Evolutionary conservation across 2,797 vertebrate genomes (phyloP), one percentile per base, ranked within the genome.

Genomic region (Chiroxiphia lanceolata): DNA sequence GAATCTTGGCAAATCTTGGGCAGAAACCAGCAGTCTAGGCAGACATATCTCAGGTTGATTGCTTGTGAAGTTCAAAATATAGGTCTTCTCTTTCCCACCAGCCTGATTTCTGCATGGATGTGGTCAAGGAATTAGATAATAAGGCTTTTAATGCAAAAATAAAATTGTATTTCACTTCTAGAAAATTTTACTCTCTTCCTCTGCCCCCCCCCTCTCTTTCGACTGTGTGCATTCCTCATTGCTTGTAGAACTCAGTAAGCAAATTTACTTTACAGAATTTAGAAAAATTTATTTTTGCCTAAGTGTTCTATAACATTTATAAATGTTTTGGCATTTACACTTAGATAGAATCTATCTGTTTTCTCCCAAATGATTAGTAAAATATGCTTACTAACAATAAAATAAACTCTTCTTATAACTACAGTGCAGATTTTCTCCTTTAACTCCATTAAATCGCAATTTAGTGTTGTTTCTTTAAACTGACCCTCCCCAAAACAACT

Each of bases 401-500:
- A 82, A 68, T 42, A 70, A 79, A 45, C n/a, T 78, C 54, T 77
- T 57, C 25, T 72, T 42, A 17, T 34, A 77, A 50, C 20, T 90
- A 47, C 15, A 60, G 5, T 50, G 63, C 23, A 74, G 14, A 34
- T n/a, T 82, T 88, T 80, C 38, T 79, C 63, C 51, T 79, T 80
- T 53, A 56, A 36, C 16, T 76, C 42, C 40, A 64, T 87, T 91
- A 90, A 89, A 64, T n/a, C 29, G 53, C 56, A 60, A 15, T 91
- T 82, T 84, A 80, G 15, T 87, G 34, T 85, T 93, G 63, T 74
- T 90, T 82, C 94, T 96, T 96, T 96, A 96, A 96, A 82, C 11
- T 34, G 59, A 84, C 70, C 51, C 47, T 86, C 36, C 44, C 40
- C 3, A 25, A 94, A 94, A 94, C 51, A 79, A 91, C 93, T 96